A percentile compares a stretch with the other conserved stretches of the same genome.
Conservation (phyloP, 1,140 invertebrate species). For the Sitophilus oryzae region DNA sequence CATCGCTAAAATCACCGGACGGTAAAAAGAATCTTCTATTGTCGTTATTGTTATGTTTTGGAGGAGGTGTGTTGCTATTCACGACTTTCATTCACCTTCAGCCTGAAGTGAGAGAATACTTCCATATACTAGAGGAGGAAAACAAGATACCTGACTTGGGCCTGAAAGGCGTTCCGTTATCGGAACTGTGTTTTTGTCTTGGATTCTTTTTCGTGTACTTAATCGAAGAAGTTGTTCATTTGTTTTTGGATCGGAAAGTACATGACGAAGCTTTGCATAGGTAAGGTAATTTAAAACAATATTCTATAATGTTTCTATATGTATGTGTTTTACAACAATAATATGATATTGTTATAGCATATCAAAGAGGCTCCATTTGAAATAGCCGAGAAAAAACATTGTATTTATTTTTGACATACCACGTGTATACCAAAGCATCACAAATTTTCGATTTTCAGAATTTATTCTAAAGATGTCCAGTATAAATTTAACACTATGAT, state of each 20-base stretch:
- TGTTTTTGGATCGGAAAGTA: conserved; percentile 48
- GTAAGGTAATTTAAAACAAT: conserved; percentile 1
- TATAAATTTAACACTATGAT: too few species aligned
- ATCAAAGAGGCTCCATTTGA: too few species aligned
- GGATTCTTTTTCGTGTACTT: conserved; percentile 72
- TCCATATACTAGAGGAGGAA: conserved; percentile 42
- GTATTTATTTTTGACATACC: too few species aligned
- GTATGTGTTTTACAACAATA: too few species aligned
- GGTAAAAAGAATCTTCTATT: conserved; percentile 48
- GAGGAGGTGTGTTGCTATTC: conserved; percentile 73
- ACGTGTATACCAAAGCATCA: too few species aligned
- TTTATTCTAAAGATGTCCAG: too few species aligned
- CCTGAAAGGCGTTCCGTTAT: conserved; percentile 48
- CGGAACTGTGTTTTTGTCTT: conserved; percentile 60
- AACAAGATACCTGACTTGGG: conserved; percentile 42
- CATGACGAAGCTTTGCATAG: conserved; percentile 51
- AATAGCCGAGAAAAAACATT: too few species aligned
- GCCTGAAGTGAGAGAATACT: conserved; percentile 63
- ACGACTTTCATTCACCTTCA: conserved; percentile 73
- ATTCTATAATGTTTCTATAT: too few species aligned
- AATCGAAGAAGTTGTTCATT: conserved; percentile 64
- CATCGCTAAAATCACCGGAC: conserved; percentile 39
- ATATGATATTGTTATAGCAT: too few species aligned
- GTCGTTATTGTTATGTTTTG: conserved; percentile 65
- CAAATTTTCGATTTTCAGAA: too few species aligned